These are phyloP conservation scores for Hyalella azteca DNA, from an alignment of 2,888 invertebrate genomes.

Conservation along the genomic window DNA sequence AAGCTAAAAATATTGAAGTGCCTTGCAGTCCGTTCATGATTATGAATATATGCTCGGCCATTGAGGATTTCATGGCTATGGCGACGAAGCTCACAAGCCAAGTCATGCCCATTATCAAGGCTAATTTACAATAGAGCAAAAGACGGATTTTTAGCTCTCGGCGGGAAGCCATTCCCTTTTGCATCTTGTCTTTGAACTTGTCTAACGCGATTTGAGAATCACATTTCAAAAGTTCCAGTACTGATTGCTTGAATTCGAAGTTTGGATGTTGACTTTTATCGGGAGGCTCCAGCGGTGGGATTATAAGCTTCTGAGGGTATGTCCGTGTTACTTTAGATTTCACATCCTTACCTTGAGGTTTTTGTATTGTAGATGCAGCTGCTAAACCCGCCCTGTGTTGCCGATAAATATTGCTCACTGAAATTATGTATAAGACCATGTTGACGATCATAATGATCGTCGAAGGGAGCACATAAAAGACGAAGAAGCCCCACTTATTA, in stretches of 20 bases:
- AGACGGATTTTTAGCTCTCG: slow-evolving; percentile 59
- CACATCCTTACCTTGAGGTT: background rate
- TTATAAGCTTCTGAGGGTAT: background rate
- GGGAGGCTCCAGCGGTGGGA: background rate
- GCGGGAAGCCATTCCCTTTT: slow-evolving; percentile 38
- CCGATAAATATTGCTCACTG: slow-evolving; percentile 60
- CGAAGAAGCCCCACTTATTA: slow-evolving; percentile 61
- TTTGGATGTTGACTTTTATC: background rate
- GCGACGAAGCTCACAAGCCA: slow-evolving; percentile 64
- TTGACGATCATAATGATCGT: slow-evolving; percentile 63
- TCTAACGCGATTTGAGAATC: slow-evolving; percentile 38
- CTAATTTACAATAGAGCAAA: slow-evolving; percentile 63
- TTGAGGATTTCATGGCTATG: slow-evolving; percentile 38
- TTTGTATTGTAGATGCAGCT: slow-evolving; percentile 45
- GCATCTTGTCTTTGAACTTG: slow-evolving; percentile 47
- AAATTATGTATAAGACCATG: slow-evolving; percentile 62
- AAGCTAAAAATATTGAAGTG: slow-evolving; percentile 63
- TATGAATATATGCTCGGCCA: slow-evolving; percentile 64
- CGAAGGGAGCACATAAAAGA: slow-evolving; percentile 64
- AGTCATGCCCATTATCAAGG: slow-evolving; percentile 65
- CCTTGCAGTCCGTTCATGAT: slow-evolving; percentile 65
- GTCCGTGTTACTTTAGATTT: background rate
- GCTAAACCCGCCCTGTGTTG: slow-evolving; percentile 48
- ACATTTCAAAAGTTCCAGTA: background rate
- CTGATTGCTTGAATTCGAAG: background rate